Conservation (phyloP, 2,888 invertebrate genomes). For the Idaea biselata region DNA sequence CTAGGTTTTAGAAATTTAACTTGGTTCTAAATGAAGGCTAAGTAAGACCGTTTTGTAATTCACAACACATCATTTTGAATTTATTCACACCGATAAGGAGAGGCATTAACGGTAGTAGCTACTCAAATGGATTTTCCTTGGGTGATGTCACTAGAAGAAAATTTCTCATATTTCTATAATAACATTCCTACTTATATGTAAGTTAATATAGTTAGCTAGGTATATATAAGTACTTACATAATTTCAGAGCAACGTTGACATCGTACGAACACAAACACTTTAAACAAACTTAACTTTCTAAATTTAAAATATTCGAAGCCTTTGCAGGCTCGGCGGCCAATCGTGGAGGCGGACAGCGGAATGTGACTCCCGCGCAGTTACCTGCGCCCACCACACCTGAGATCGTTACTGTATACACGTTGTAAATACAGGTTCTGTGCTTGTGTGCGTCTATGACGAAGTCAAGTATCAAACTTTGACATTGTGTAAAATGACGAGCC, state of each 20-base stretch:
- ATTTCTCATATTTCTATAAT: neutral
- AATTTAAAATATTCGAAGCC: constrained; percentile 60
- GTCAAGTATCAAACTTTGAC: constrained; percentile 29
- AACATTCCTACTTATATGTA: too few species aligned
- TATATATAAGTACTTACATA: constrained; percentile 30
- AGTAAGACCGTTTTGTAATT: neutral
- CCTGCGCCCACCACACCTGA: constrained; percentile 39
- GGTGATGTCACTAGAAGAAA: constrained; percentile 16
- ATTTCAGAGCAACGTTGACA: constrained; percentile 41
- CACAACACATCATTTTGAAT: neutral
- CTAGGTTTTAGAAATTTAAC: neutral
- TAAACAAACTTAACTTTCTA: constrained; percentile 56
- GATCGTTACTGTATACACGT: constrained; percentile 55
- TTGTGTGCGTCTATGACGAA: constrained; percentile 38
- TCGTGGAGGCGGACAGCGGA: constrained; percentile 70
- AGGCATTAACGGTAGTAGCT: neutral
- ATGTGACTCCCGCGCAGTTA: constrained; percentile 78
- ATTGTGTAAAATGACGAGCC: constrained; percentile 19
- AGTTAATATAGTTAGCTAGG: constrained; percentile 11
- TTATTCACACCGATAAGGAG: neutral
- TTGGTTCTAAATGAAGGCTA: neutral
- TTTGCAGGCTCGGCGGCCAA: constrained; percentile 65
- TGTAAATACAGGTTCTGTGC: constrained; percentile 41
- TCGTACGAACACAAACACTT: constrained; percentile 47
- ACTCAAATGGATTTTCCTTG: constrained; percentile 8